Conservation (phyloP, 92 coral and sea anemone genomes). For the Nematostella vectensis region DNA sequence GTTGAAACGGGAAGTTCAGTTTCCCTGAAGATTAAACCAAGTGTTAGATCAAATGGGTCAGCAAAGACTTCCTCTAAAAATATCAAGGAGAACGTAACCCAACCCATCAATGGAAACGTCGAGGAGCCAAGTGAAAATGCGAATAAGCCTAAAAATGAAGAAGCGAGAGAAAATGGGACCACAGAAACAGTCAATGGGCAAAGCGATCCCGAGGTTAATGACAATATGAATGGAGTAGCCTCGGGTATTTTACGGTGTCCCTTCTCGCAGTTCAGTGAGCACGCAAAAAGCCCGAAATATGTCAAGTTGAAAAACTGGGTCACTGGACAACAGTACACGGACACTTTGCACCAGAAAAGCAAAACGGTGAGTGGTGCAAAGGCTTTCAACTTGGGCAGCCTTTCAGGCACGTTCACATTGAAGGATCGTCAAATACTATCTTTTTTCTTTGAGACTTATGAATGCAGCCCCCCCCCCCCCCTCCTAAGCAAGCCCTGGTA, state of each 20-base stretch:
- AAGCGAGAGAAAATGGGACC: neutral
- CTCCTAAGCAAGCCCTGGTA: too few species aligned
- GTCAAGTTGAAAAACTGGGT: conserved; percentile 64
- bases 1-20: conserved; percentile 41
- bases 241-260: conserved; percentile 29
- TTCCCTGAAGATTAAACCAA: conserved; percentile 39
- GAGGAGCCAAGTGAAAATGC: neutral
- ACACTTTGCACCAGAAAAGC: conserved; percentile 79
- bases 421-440: too few species aligned
- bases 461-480: too few species aligned
- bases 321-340: conserved; percentile 65
- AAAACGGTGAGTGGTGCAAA: conserved; percentile 18
- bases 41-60: conserved; percentile 15
- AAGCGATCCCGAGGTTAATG: neutral
- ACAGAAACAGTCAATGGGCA: conserved; percentile 3
- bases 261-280: conserved; percentile 17
- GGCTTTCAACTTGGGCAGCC: too few species aligned
- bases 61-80: conserved; percentile 31
- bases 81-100: conserved; percentile 13
- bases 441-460: too few species aligned
- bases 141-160: neutral
- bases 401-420: too few species aligned
- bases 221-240: too few species aligned
- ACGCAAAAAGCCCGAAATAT: conserved; percentile 50
- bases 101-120: conserved; percentile 1